phyloP scores from a whole-genome alignment of 2,797 vertebrate species.

The Eurystomus glaucurus region DNA sequence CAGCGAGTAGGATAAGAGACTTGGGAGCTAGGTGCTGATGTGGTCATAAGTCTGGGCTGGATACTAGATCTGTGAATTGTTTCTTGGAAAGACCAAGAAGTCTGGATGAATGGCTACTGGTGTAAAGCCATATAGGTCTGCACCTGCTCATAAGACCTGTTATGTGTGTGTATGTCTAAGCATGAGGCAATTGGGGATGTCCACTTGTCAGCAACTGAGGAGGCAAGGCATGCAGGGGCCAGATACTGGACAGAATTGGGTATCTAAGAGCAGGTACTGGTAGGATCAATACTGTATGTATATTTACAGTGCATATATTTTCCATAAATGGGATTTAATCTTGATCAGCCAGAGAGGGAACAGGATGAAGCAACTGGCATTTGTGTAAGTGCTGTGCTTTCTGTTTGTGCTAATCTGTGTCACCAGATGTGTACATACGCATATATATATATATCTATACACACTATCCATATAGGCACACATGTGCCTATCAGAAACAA shows the following conservation, averaged over 20 bases:
- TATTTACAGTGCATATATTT: not conserved
- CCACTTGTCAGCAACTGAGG: not conserved
- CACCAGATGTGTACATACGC: not conserved
- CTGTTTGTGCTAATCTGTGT: not conserved
- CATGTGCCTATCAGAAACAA: not conserved
- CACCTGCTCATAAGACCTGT: not conserved
- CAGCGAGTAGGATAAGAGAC: not conserved
- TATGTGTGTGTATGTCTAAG: not conserved
- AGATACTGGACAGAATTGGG: not conserved
- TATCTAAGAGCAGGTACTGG: not conserved
- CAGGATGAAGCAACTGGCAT: not conserved
- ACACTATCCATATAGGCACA: rapidly evolving
- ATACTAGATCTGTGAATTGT: not conserved
- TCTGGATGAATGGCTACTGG: not conserved
- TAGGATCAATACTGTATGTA: not conserved
- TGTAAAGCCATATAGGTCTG: not conserved
- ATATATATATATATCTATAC: no score
- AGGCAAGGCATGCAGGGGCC: not conserved
- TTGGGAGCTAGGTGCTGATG: not conserved
- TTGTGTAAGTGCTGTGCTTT: not conserved
- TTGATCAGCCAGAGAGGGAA: not conserved
- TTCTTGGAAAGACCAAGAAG: not conserved
- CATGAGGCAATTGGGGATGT: not conserved
- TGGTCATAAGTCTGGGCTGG: not conserved
- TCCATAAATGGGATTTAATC: not conserved